Conservation (phyloP, 1,140 invertebrate genomes). For the Pogonognathellus flavescens region DNA sequence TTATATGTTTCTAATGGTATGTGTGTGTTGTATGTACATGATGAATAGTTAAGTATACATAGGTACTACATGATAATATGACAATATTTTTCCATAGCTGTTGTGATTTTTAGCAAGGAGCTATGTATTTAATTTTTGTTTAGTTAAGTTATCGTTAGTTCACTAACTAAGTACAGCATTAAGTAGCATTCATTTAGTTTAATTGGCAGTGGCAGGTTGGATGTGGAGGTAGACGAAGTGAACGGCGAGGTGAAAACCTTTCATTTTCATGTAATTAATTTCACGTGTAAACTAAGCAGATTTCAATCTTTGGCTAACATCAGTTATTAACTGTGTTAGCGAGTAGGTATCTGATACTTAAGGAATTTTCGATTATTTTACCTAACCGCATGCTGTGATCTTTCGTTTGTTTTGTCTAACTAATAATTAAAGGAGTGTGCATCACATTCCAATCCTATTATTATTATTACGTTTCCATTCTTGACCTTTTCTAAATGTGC, state of each 20-base stretch:
- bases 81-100: too few relatives aligned
- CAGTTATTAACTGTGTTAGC: slow-evolving; percentile 43
- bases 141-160: neutral
- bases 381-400: slow-evolving; percentile 34
- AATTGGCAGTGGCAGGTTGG: neutral
- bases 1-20: too few relatives aligned
- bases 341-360: slow-evolving; percentile 16
- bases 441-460: neutral
- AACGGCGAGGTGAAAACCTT: slow-evolving; percentile 35
- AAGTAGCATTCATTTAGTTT: slow-evolving; percentile 17
- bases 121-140: neutral
- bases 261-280: slow-evolving; percentile 45
- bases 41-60: too few relatives aligned
- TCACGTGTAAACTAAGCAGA: slow-evolving; percentile 36
- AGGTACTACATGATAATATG: too few relatives aligned
- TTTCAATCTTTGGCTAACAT: slow-evolving; percentile 45
- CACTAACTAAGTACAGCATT: neutral
- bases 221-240: neutral
- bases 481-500: too few relatives aligned
- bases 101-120: neutral
- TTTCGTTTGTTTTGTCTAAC: slow-evolving; percentile 16
- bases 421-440: neutral
- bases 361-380: slow-evolving; percentile 41
- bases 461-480: too few relatives aligned
- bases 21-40: too few relatives aligned